Base-by-base conservation (phyloP, 2,888 invertebrate species). In the Unio delphinus region DNA sequence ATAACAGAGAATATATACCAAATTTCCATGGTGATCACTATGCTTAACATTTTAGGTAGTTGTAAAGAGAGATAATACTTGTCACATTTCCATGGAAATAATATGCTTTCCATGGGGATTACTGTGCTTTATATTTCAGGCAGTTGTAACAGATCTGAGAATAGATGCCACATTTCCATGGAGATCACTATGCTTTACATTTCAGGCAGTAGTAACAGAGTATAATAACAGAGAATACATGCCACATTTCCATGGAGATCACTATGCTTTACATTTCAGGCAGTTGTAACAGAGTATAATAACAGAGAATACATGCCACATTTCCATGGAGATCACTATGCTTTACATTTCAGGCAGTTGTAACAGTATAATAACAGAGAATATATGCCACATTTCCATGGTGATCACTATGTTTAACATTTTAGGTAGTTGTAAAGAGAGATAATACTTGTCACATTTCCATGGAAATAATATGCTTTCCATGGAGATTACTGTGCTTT, bases 361-460 rank as follows among this genome's bases (percentile, higher is more conserved):
- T 73, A 45, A 65, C 73, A 26, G 68, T 74, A 65, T 57, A 62
- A 57, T 15, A 56, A 65, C 61, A 30, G 45, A 45, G 69, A 66
- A 18, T 69, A 68, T 15, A 80, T 80, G 80, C 80, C 80, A 4
- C 70, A 73, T 65, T 75, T 80, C 66, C 78, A 78, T 70, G 73
- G 57, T n/a, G 71, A 70, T 65, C 74, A 70, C 59, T 76, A 70
- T 56, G 30, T 18, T 61, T 61, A 11, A 20, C 30, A 26, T 64
- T 61, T n/a, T 59, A 72, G 72, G 72, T 67, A 64, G 70, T 73
- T 28, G 56, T 75, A 45, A 65, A 68, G 68, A 75, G 59, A 28
- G 34, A 34, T n/a, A n/a, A 17, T 69, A 68, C 18, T 76, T 78
- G 77, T 77, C 80, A 3, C 70, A 74, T 65, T 76, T 80, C 66